Percentiles rank a stretch among this genome's conserved stretches.
Conservation (phyloP, 2,888 invertebrate species). For the Hirtodrosophila histrioides region DNA sequence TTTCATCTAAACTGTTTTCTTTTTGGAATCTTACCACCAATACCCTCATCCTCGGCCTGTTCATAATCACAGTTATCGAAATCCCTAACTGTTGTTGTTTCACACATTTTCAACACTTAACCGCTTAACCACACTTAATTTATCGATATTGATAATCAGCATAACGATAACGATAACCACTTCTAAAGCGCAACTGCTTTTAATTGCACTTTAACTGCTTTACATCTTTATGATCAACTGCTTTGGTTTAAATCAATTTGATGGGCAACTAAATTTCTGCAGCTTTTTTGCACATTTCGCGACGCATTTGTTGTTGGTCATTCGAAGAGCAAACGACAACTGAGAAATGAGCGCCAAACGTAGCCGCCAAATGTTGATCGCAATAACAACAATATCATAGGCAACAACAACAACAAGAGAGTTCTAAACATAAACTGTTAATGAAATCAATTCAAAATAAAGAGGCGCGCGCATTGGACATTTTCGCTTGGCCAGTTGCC, state of each 20-base stretch:
- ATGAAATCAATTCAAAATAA: constrained; percentile 67
- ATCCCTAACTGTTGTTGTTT: constrained; percentile 13
- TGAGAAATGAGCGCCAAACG: constrained; percentile 26
- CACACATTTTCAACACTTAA: constrained; percentile 38
- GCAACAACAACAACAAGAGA: constrained; percentile 24
- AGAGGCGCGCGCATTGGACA: constrained; percentile 49
- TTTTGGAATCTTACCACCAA: constrained; percentile 62
- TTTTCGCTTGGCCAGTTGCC: constrained; percentile 24
- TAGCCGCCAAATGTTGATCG: constrained; percentile 27
- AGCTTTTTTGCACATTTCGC: constrained; percentile 35
- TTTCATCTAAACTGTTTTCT: too few relatives aligned
- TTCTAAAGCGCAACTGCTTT: constrained; percentile 19
- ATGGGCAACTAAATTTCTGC: neutral
- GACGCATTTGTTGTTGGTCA: constrained; percentile 44
- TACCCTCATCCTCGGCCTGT: constrained; percentile 66
- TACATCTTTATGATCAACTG: neutral
- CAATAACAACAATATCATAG: constrained; percentile 8
- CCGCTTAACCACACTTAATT: neutral
- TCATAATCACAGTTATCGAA: constrained; percentile 51
- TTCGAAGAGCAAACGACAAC: constrained; percentile 36
- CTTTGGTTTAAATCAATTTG: neutral
- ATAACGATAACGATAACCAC: constrained; percentile 20
- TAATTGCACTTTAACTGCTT: constrained; percentile 15
- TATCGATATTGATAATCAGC: neutral
- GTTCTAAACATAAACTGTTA: constrained; percentile 80